phyloP scores from a whole-genome alignment of 2,113 vertebrate genomes.

The Ceratotherium simum region DNA sequence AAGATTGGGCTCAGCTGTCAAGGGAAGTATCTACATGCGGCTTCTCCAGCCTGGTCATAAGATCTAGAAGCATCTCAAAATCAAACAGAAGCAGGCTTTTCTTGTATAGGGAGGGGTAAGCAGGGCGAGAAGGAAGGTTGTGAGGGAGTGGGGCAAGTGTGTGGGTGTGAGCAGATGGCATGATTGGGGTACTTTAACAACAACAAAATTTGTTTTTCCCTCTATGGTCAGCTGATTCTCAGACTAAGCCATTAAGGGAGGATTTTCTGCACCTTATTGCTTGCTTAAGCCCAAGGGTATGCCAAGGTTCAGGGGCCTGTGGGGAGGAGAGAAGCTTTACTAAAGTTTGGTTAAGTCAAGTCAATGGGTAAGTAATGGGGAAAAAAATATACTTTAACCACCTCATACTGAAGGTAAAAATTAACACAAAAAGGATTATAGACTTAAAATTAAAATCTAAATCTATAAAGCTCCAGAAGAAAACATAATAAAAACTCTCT shows the following conservation, averaged over 20 bases:
- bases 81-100: not conserved
- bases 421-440: not conserved
- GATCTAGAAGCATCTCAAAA: not conserved
- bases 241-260: not conserved
- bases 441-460: not conserved
- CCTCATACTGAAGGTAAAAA: not conserved
- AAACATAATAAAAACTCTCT: not conserved
- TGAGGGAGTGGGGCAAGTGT: not conserved
- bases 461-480: not conserved
- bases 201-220: not conserved
- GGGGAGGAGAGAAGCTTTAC: not conserved
- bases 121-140: not conserved
- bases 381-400: not conserved
- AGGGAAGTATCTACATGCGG: not conserved
- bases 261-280: not conserved
- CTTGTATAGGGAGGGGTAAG: not conserved
- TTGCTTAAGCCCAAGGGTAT: not conserved
- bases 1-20: not conserved
- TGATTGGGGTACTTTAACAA: not conserved
- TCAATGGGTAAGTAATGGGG: not conserved
- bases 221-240: not conserved
- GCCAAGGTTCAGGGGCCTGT: not conserved
- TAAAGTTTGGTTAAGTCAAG: not conserved
- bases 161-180: not conserved
- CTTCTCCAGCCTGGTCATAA: not conserved